Evolutionary conservation across 1,140 invertebrate species (phyloP).

Genomic region (Drosophila littoralis): DNA sequence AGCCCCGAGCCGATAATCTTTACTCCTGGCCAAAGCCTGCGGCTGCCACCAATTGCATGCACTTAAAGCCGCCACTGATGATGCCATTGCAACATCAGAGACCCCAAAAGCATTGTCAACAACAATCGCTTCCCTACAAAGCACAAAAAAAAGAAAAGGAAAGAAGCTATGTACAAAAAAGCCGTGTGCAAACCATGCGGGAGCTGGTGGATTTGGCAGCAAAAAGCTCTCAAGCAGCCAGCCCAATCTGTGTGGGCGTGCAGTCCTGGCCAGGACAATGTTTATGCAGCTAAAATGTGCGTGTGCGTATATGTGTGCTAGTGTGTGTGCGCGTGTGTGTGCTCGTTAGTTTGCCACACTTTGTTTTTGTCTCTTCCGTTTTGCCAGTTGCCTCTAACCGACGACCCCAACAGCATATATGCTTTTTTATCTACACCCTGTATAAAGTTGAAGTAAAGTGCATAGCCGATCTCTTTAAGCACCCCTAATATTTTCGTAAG

Average conservation of each 20-base stretch:
- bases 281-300: conserved; percentile 21
- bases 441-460: neutral
- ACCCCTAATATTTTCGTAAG: too few species aligned
- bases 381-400: conserved; percentile 5
- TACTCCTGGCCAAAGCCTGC: neutral
- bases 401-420: neutral
- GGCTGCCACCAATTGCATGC: neutral
- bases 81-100: conserved; percentile 1
- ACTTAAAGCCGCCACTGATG: neutral
- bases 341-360: conserved; percentile 53
- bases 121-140: neutral
- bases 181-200: neutral
- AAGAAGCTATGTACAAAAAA: neutral
- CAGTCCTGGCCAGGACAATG: conserved; percentile 32
- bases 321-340: conserved; percentile 1
- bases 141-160: neutral
- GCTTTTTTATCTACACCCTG: conserved; percentile 1
- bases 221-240: conserved; percentile 29
- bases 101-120: conserved; percentile 25
- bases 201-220: conserved; percentile 1
- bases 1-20: conserved; percentile 7
- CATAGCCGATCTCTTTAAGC: too few species aligned
- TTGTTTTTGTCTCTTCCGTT: conserved; percentile 35
- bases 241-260: conserved; percentile 14
- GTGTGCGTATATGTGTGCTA: conserved; percentile 8